Percentiles rank a stretch among this genome's conserved stretches.
These are phyloP conservation scores for Hylia prasina DNA, from an alignment of 2,113 vertebrate genomes.

Conservation along the genomic window DNA sequence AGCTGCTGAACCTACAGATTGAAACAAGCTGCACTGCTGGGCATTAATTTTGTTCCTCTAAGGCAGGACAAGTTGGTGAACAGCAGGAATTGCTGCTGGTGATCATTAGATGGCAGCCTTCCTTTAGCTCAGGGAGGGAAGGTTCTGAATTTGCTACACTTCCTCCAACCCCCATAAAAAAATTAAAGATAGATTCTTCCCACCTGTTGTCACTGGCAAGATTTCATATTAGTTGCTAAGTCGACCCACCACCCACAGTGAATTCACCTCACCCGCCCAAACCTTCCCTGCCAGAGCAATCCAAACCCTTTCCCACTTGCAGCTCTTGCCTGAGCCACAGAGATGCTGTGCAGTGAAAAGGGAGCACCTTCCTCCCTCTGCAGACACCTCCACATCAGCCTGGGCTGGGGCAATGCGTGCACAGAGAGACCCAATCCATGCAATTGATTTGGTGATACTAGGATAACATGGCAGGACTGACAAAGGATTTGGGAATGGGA, in stretches of 20 bases:
- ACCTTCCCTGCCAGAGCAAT: neutral
- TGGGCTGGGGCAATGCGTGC: neutral
- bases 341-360: neutral
- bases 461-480: neutral
- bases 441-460: rapidly evolving
- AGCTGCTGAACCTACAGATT: neutral
- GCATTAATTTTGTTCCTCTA: neutral
- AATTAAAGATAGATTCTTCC: neutral
- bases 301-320: neutral
- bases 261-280: neutral
- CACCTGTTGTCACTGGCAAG: neutral
- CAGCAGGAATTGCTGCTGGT: neutral
- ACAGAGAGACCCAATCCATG: rapidly evolving
- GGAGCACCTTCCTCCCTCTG: neutral
- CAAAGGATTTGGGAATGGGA: neutral
- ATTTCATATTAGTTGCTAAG: neutral
- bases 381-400: neutral
- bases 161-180: neutral
- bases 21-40: neutral
- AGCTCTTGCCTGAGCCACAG: neutral
- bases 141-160: neutral
- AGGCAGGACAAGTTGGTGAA: neutral
- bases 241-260: neutral
- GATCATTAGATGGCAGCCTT: conserved; percentile 52
- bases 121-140: neutral